These are phyloP conservation scores for Apodemia hepburni DNA, from an alignment of 2,888 invertebrate species.

Conservation along the genomic window DNA sequence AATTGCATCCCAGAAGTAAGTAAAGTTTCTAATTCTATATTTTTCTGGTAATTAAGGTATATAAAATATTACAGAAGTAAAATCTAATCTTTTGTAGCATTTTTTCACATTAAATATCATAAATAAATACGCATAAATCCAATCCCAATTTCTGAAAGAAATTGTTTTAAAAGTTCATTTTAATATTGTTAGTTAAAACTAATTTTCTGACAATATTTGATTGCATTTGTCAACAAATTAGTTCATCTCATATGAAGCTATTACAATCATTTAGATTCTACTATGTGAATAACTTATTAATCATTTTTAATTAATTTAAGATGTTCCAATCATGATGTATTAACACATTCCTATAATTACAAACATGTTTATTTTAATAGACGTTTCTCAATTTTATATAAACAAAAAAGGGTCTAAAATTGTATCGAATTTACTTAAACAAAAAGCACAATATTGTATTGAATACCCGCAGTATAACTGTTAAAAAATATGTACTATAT, in stretches of 20 bases:
- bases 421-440: background rate
- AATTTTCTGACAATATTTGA: background rate
- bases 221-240: background rate
- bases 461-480: background rate
- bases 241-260: background rate
- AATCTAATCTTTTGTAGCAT: too few relatives aligned
- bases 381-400: background rate
- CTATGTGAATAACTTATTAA: background rate
- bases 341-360: background rate
- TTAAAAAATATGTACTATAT: conserved; percentile 26
- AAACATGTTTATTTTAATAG: background rate
- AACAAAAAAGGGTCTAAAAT: background rate
- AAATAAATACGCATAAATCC: too few relatives aligned
- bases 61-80: too few relatives aligned
- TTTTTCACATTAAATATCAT: too few relatives aligned
- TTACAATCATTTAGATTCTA: background rate
- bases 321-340: background rate
- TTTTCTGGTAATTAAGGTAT: too few relatives aligned
- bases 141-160: too few relatives aligned
- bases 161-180: too few relatives aligned
- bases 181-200: background rate
- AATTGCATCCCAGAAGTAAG: too few relatives aligned
- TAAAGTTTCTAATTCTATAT: too few relatives aligned
- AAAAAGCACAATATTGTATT: background rate
- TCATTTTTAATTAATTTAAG: background rate